These are phyloP conservation scores for Epirrhoe alternata DNA, from an alignment of 2,888 invertebrate species.

Conservation along the genomic window DNA sequence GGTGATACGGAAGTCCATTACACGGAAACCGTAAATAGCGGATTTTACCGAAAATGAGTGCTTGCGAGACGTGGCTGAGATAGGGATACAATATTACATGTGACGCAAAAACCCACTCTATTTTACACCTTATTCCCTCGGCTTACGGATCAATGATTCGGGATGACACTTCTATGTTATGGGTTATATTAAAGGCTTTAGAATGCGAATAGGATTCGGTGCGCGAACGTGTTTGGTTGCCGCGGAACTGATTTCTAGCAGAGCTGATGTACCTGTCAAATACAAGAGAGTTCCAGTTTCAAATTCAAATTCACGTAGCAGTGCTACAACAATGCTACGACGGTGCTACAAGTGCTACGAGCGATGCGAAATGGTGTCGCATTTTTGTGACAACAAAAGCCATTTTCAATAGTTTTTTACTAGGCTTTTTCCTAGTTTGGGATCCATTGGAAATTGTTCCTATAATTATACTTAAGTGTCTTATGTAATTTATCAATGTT, in stretches of 20 bases:
- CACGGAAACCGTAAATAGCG: constrained; percentile 25
- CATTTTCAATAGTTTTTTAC: no score
- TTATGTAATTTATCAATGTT: no score
- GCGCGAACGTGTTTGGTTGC: constrained; percentile 3
- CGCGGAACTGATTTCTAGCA: constrained; percentile 7
- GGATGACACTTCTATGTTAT: constrained; percentile 7
- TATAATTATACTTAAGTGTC: no score
- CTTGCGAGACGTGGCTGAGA: constrained; percentile 19
- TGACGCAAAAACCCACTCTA: neutral
- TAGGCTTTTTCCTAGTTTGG: no score
- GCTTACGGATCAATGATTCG: neutral
- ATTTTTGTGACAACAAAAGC: no score
- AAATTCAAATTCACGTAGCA: neutral
- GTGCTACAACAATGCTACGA: neutral
- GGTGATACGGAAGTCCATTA: constrained; percentile 28
- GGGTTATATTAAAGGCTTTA: constrained; percentile 16
- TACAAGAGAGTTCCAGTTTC: neutral
- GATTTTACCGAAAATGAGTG: constrained; percentile 20
- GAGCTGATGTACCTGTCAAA: constrained; percentile 1
- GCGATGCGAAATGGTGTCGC: no score
- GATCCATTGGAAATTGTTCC: no score
- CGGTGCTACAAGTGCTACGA: neutral
- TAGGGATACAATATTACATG: constrained; percentile 6
- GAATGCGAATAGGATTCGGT: constrained; percentile 9
- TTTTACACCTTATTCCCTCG: constrained; percentile 13